A percentile compares a stretch with the other conserved stretches of the same genome.
phyloP scores from a whole-genome alignment of 2,888 invertebrate genomes.

The Metallyticus violacea region DNA sequence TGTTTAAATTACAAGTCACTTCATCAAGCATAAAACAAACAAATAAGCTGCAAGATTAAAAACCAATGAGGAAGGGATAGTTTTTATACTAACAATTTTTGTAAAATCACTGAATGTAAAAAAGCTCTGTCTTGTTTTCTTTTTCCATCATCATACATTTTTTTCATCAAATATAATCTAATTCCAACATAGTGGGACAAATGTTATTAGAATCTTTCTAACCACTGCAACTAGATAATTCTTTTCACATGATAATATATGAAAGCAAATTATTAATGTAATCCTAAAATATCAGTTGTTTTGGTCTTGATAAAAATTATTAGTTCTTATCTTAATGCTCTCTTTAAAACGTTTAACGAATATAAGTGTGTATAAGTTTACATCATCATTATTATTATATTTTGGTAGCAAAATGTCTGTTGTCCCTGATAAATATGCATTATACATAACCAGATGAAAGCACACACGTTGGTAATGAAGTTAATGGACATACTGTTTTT shows the following conservation, averaged over 20 bases:
- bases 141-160: not conserved
- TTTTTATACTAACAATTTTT: not conserved
- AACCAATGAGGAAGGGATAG: not conserved
- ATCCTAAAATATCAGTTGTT: slow-evolving; percentile 4
- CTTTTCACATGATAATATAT: not conserved
- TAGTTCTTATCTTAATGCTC: not conserved
- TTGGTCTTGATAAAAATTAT: slow-evolving; percentile 17
- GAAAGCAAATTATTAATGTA: not conserved
- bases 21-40: not conserved
- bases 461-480: not conserved
- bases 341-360: not conserved
- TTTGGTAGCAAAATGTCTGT: slow-evolving; percentile 24
- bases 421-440: slow-evolving; percentile 24
- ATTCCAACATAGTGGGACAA: not conserved
- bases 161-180: not conserved
- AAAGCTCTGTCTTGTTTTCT: not conserved
- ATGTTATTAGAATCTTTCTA: not conserved
- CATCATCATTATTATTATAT: not conserved
- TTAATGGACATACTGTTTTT: not conserved
- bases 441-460: slow-evolving; percentile 17
- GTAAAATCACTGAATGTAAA: not conserved
- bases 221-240: not conserved
- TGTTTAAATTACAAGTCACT: not conserved
- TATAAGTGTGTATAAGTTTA: not conserved
- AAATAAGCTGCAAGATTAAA: not conserved